phyloP scores from a whole-genome alignment of 2,888 invertebrate species.

The Pseudococcus jackbeardsleyi region DNA sequence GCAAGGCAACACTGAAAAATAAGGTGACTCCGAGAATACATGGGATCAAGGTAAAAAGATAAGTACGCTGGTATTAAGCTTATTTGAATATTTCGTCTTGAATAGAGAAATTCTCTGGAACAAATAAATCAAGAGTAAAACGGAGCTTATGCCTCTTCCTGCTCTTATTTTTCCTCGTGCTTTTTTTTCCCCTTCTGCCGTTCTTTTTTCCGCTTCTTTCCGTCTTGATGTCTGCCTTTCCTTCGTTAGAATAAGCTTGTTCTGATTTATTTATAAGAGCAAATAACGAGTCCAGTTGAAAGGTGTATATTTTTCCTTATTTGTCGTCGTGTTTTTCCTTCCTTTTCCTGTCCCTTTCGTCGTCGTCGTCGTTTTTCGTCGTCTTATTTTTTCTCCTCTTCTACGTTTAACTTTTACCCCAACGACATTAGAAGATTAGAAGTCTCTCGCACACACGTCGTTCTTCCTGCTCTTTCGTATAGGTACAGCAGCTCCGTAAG shows the following conservation, averaged over 20 bases:
- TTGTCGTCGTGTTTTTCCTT: slow-evolving; percentile 36
- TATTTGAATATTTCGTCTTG: slow-evolving; percentile 62
- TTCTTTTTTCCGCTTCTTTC: not conserved
- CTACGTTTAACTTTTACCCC: slow-evolving; percentile 41
- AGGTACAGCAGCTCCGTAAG: no score
- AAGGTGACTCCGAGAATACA: slow-evolving; percentile 59
- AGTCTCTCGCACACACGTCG: not conserved
- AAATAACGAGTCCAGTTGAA: slow-evolving; percentile 59
- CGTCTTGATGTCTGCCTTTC: slow-evolving; percentile 45
- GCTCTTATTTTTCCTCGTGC: not conserved
- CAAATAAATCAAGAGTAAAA: slow-evolving; percentile 63
- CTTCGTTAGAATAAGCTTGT: slow-evolving; percentile 43
- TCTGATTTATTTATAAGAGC: slow-evolving; percentile 61
- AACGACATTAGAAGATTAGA: slow-evolving; percentile 46
- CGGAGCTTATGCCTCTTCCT: slow-evolving; percentile 57
- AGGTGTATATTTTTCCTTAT: slow-evolving; percentile 53
- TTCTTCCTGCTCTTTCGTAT: not conserved
- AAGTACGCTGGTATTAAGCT: slow-evolving; percentile 60
- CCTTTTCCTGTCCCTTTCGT: no score
- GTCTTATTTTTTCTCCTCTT: not conserved
- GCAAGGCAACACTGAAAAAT: slow-evolving; percentile 54
- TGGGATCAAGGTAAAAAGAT: slow-evolving; percentile 62
- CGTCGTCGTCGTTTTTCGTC: no score
- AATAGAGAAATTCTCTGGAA: slow-evolving; percentile 62
- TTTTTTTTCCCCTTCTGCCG: not conserved